Percentiles rank a stretch among this genome's conserved stretches.
Conservation (phyloP, 2,113 vertebrate genomes). For the Seriola aureovittata region DNA sequence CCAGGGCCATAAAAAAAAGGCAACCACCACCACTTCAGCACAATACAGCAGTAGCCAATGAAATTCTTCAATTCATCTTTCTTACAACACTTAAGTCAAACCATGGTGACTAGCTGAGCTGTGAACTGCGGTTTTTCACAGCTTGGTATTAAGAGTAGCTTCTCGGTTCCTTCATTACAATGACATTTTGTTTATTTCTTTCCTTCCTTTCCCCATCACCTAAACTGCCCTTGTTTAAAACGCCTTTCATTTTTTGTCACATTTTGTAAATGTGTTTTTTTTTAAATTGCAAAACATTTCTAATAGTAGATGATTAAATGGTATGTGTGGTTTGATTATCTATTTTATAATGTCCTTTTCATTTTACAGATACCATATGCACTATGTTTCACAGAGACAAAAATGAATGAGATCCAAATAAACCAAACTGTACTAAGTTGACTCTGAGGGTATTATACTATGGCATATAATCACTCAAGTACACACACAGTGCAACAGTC, state of each 20-base stretch:
- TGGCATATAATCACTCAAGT: not conserved
- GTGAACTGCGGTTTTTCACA: conserved; percentile 31
- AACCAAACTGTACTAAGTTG: conserved; percentile 48
- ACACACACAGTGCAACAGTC: not conserved
- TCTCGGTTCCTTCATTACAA: conserved; percentile 7
- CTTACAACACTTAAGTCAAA: conserved; percentile 39
- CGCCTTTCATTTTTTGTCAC: conserved; percentile 57
- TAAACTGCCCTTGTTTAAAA: conserved; percentile 24
- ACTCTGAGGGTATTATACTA: not conserved
- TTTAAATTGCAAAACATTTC: conserved; percentile 53
- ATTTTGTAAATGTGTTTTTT: conserved; percentile 67
- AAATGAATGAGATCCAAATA: conserved; percentile 65
- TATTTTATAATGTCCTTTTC: conserved; percentile 71
- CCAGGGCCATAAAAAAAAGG: conserved; percentile 24
- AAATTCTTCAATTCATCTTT: conserved; percentile 20
- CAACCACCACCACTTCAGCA: conserved; percentile 40
- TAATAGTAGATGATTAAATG: conserved; percentile 52
- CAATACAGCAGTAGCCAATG: conserved; percentile 52
- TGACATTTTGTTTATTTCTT: conserved; percentile 14
- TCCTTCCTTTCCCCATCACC: conserved; percentile 8
- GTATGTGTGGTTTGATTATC: conserved; percentile 41
- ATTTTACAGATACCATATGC: conserved; percentile 66
- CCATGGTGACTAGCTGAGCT: conserved; percentile 47
- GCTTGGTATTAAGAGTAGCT: conserved; percentile 51
- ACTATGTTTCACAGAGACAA: conserved; percentile 66